Percentiles rank a stretch among this genome's conserved stretches.
phyloP scores from a whole-genome alignment of 64 coral and sea anemone genomes.

The Platygyra sinensis region DNA sequence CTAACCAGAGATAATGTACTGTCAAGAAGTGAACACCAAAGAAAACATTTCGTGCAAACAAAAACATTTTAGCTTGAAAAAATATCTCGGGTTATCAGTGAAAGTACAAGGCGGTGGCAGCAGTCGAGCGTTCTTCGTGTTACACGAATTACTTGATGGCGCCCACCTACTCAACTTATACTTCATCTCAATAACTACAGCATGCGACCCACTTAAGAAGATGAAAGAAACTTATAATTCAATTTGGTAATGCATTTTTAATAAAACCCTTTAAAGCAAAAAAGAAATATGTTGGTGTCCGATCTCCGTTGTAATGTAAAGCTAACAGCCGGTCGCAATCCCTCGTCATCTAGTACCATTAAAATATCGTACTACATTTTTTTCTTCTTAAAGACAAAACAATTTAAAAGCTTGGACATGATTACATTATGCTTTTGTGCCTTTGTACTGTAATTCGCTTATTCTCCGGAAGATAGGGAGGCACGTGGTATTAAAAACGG shows the following conservation, averaged over 20 bases:
- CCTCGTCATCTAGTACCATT: conserved; percentile 4
- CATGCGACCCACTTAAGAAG: conserved; percentile 97
- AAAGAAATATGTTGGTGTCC: conserved; percentile 20
- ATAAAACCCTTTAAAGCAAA: conserved; percentile 22
- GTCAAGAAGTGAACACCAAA: conserved; percentile 96
- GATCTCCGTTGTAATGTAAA: neutral
- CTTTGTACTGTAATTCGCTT: conserved; percentile 27
- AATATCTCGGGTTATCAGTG: conserved; percentile 86
- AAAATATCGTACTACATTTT: conserved; percentile 15
- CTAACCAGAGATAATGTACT: conserved; percentile 93
- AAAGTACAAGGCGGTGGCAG: conserved; percentile 45
- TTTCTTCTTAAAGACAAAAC: conserved; percentile 31
- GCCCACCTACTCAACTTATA: conserved; percentile 65
- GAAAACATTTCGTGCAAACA: conserved; percentile 99
- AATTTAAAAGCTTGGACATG: conserved; percentile 28
- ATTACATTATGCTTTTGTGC: conserved; percentile 40
- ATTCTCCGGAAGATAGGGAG: neutral
- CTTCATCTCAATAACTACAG: conserved; percentile 87
- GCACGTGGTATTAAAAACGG: conserved; percentile 32
- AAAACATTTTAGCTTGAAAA: conserved; percentile 99
- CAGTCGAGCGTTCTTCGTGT: conserved; percentile 15
- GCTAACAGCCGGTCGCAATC: conserved; percentile 21
- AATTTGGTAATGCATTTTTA: conserved; percentile 76
- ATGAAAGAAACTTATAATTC: conserved; percentile 99
- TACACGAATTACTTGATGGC: conserved; percentile 28